Evolutionary conservation across 2,797 vertebrate genomes (phyloP), one percentile per base, ranked within the genome.

Genomic region (Glyptemys insculpta): DNA sequence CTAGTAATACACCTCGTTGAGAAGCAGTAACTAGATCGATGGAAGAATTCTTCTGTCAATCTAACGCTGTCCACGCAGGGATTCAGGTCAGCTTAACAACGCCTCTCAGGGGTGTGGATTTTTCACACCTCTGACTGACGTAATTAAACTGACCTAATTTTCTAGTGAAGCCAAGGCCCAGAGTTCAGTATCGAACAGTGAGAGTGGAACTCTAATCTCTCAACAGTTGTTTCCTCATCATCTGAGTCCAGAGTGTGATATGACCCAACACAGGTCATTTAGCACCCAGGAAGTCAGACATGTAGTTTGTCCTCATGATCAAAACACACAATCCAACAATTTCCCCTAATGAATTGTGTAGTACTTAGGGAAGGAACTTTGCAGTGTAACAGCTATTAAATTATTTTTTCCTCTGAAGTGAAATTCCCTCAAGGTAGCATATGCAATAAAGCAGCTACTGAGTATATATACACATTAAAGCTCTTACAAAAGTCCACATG

Each of bases 171-270:
- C n/a, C 65, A n/a, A 72, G n/a, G n/a, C n/a, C 21, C 37, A 72
- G 10, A 76, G 34, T 16, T 86, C 85, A 6, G 8, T 31, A 34
- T 14, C n/a, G 76, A 82, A 27, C 15, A 34, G 79, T 4, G 15
- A 56, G 53, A 8, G 12, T 19, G 54, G 5, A 83, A 68, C 16
- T n/a, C 5, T 57, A 86, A 93, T 29, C 19, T 83, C 79, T 85
- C 74, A 81, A n/a, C 5, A 31, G 31, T 34, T 84, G 62, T 83
- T 54, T 6, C 21, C 27, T 8, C 50, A 1, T 14, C 6, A n/a
- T 12, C 6, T 0, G 4, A 79, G 10, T 27, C 31, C 79, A 88
- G 53, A 27, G 23, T 0, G 8, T 87, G n/a, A 37, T 0, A 50
- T 5, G 12, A 83, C 12, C 29, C 50, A 37, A 29, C 25, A 91